Base-by-base conservation (phyloP, 2,888 invertebrate genomes). In the Melieria picta region DNA sequence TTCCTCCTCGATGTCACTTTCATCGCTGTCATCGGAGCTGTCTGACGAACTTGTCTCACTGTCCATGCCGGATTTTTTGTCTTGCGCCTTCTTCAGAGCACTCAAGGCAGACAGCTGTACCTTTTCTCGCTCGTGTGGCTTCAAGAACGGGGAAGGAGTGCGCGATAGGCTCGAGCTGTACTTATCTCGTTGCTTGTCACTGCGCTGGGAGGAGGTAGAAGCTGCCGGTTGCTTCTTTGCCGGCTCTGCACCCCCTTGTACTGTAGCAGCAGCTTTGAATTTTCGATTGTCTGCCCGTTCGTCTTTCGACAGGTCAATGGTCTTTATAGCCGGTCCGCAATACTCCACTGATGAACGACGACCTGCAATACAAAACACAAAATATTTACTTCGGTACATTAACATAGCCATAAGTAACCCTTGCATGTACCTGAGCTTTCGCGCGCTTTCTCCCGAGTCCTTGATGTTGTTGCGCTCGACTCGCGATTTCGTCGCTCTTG, bases 61-160 rank as follows among this genome's bases (percentile, higher is more conserved):
- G 77, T 89, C 83, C 16, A 80, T 83, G 71, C 81, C 81, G 72
- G 79, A 81, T 71, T 78, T 79, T 60, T 66, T 80, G 77, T 79
- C 66, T 47, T 62, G 68, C 67, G 50, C 72, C 69, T 45, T 75
- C 73, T 50, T 65, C 63, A n/a, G 13, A 5, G 58, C 65, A 42
- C 61, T 66, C 5, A 71, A 68, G 50, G 71, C 69, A 13, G 65
- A 66, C n/a, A 66, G 65, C 46, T 74, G 77, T 11, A 63, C 66
- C 72, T 69, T 77, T 75, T 73, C 80, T 45, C 84, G 80, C 80
- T 88, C 87, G 73, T 89, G 89, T 30, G 87, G 82, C 79, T 89
- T 93, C 74, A 94, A 91, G 86, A 95, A 94, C 58, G 95, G 94
- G 13, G 95, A 94, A 11, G 95, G 94, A 0, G 94, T 95, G 75